Evolutionary conservation across 2,888 invertebrate species (phyloP).

Genomic region (Ichneumoninae sp.): DNA sequence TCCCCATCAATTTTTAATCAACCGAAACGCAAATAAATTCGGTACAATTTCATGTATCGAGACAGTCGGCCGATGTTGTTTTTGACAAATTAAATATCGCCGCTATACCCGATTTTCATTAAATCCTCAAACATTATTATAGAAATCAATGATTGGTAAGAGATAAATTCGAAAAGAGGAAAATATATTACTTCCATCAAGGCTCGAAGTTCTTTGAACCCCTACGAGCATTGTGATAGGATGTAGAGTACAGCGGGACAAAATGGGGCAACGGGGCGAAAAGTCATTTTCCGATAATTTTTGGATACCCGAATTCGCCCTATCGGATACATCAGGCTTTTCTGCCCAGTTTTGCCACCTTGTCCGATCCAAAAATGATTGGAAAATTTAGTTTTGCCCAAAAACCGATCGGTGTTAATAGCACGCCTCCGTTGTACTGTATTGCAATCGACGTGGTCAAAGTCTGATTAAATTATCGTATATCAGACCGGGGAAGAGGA

Average conservation of each 20-base stretch:
- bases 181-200: too few relatives aligned
- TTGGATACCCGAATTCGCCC: too few relatives aligned
- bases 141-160: background rate
- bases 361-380: too few relatives aligned
- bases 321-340: too few relatives aligned
- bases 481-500: conserved; percentile 21
- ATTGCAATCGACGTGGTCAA: conserved; percentile 57
- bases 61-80: background rate
- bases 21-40: background rate
- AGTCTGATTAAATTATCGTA: conserved; percentile 62
- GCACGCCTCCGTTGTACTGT: conserved; percentile 12
- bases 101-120: background rate
- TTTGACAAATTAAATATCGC: background rate
- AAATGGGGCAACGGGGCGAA: too few relatives aligned
- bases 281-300: too few relatives aligned
- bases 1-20: background rate
- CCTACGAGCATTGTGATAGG: background rate
- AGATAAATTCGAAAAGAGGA: background rate
- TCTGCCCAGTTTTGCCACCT: too few relatives aligned
- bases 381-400: too few relatives aligned
- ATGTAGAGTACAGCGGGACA: too few relatives aligned
- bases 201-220: background rate
- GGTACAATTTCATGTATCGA: background rate
- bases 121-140: background rate
- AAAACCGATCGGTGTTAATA: conserved; percentile 44